Evolutionary conservation across 1,140 invertebrate species (phyloP), one percentile per base, ranked within the genome.

Genomic region (Neocloeon triangulifer): DNA sequence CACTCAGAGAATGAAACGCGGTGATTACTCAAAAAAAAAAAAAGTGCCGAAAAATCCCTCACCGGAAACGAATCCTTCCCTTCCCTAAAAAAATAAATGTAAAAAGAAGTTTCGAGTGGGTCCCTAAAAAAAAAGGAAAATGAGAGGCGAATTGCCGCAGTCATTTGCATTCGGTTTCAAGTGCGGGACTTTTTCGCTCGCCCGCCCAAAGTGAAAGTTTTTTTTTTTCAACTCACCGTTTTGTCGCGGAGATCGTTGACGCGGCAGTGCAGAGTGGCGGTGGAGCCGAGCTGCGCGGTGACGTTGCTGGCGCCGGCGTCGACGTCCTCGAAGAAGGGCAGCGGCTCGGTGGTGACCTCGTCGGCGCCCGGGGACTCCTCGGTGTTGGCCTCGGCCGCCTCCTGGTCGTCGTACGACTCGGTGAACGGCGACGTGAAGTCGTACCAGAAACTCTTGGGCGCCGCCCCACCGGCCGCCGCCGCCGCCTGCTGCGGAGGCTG

Each of bases 201-300:
- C n/a, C n/a, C n/a, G n/a, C n/a, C n/a, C n/a, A n/a, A n/a, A n/a
- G n/a, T n/a, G n/a, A n/a, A n/a, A n/a, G n/a, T n/a, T n/a, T n/a
- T n/a, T n/a, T n/a, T n/a, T n/a, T n/a, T n/a, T 33, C 3, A 14
- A 50, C 57, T 52, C 44, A 71, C 68, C 51, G 69, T 74, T 55
- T 73, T 73, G 36, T 73, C 72, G 15, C 68, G 64, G 18, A 77
- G 57, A 41, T 73, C 66, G 43, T 73, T 69, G 6, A 77, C 68
- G 39, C 63, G 56, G 44, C 73, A 77, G 40, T 75, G 70, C 32
- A 77, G 48, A 41, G 69, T 61, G 1, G 69, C 67, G 19, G 62
- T 58, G 15, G 58, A 61, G 0, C 69, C 69, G 3, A 74, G 48
- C 42, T 73, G 69, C 0, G 66, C 66, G 2, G 69, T 73, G 39